phyloP scores from a whole-genome alignment of 2,888 invertebrate species.

The Hypselothyrea guttata region DNA sequence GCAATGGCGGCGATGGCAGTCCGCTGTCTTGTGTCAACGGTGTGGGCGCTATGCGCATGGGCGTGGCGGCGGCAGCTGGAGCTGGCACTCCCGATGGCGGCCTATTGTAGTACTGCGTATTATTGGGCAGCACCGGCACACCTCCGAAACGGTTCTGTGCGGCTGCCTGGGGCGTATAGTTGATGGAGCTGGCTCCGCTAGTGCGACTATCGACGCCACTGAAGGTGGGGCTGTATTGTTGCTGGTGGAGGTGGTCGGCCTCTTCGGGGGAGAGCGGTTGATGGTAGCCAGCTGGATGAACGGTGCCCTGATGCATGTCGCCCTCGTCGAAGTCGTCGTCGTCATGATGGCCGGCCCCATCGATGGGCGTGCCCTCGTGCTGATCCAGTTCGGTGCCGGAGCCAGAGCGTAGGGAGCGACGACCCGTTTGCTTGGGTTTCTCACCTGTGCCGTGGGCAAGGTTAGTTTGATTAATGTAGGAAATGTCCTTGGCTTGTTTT shows the following conservation, averaged over 20 bases:
- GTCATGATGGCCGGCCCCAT: slow-evolving; percentile 30
- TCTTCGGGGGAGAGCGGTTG: slow-evolving; percentile 75
- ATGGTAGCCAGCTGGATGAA: slow-evolving; percentile 73
- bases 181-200: slow-evolving; percentile 78
- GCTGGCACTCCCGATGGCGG: slow-evolving; percentile 66
- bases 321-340: slow-evolving; percentile 65
- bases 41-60: slow-evolving; percentile 60
- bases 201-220: slow-evolving; percentile 81
- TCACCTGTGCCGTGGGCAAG: slow-evolving; percentile 80
- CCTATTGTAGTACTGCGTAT: slow-evolving; percentile 77
- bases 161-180: slow-evolving; percentile 73
- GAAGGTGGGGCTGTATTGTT: slow-evolving; percentile 82
- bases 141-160: slow-evolving; percentile 80
- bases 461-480: slow-evolving; percentile 83
- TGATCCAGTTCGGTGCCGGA: slow-evolving; percentile 80
- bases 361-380: slow-evolving; percentile 47
- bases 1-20: slow-evolving; percentile 78
- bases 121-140: slow-evolving; percentile 80
- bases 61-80: slow-evolving; percentile 39
- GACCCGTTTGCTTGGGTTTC: slow-evolving; percentile 84
- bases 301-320: slow-evolving; percentile 58
- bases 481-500: slow-evolving; percentile 85
- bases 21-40: slow-evolving; percentile 80
- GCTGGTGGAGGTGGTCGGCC: slow-evolving; percentile 66
- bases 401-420: slow-evolving; percentile 83